Base-by-base conservation (phyloP, 2,113 vertebrate species). In the Chaetorhynchus papuensis region DNA sequence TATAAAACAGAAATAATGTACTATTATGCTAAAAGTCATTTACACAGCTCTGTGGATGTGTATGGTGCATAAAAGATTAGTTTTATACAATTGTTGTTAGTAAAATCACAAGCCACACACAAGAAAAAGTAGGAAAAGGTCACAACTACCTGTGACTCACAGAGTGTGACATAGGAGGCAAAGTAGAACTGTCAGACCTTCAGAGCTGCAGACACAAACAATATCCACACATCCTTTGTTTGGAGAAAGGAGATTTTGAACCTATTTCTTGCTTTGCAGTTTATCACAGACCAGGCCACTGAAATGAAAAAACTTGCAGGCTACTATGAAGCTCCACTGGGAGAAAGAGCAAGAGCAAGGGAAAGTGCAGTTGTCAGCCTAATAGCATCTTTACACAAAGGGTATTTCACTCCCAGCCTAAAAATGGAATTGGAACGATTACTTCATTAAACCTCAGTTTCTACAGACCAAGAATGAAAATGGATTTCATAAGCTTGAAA, bases 401-500 rank as follows among this genome's bases (percentile, higher is more conserved):
- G 47, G 30, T 4, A 28, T 35, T 88, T 65, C 61, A 88, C 70
- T 90, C 85, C n/a, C 59, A 57, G 61, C 64, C 82, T 77, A 94
- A 92, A 49, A 53, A 59, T 30, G 90, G 91, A 94, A 93, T 93
- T 94, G 84, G 94, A 96, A 84, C 5, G 28, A 95, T 95, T 97
- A 96, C 93, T 96, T 93, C 94, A 97, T 97, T 94, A 96, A 97
- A 54, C 61, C 92, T 94, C 96, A 77, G 77, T 92, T 97, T 96
- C 93, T 97, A 76, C 94, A 97, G 79, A 94, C 88, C 78, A 78
- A 94, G 90, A 95, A 97, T 95, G 95, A 97, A 97, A 98, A 96
- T 53, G 31, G 93, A 97, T 97, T 97, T 97, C 93, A 95, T 86
- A 92, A 96, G 90, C 97, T 94, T 95, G 86, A 97, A 98, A 96